Conservation (phyloP, 1,140 invertebrate genomes). For the Adoxophyes honmai region DNA sequence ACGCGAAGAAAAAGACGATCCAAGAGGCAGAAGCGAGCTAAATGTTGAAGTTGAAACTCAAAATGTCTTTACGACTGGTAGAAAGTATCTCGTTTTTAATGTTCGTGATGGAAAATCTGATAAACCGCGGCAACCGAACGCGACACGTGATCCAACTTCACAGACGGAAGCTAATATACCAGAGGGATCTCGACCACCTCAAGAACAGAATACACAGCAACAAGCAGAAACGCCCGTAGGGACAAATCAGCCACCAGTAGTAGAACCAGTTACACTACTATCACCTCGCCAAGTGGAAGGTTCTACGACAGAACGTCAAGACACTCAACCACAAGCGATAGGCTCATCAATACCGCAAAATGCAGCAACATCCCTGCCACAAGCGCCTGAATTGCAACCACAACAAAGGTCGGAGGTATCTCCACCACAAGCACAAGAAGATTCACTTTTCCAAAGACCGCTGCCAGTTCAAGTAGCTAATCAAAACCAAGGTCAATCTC, state of each 20-base stretch:
- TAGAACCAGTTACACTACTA: too few species aligned
- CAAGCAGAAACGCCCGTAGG: neutral
- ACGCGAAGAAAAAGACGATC: neutral
- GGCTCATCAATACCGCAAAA: too few species aligned
- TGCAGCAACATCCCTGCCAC: too few species aligned
- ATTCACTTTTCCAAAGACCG: too few species aligned
- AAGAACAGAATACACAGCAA: neutral
- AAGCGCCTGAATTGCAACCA: too few species aligned
- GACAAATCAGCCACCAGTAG: neutral
- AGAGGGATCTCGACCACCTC: neutral
- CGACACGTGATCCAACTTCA: neutral
- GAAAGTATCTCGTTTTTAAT: neutral
- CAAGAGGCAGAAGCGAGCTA: neutral
- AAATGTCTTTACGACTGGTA: neutral
- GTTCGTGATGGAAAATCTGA: neutral
- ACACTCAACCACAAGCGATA: too few species aligned
- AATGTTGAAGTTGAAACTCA: neutral
- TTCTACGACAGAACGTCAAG: too few species aligned
- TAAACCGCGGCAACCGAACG: neutral
- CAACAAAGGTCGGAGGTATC: too few species aligned
- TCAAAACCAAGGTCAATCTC: too few species aligned
- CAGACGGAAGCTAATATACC: neutral
- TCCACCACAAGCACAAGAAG: too few species aligned
- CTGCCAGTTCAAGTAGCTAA: too few species aligned
- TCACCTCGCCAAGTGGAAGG: too few species aligned